Percentiles rank a stretch among this genome's conserved stretches.
Evolutionary conservation across 2,113 vertebrate species (phyloP).

Genomic region (Hepsetus odoe): DNA sequence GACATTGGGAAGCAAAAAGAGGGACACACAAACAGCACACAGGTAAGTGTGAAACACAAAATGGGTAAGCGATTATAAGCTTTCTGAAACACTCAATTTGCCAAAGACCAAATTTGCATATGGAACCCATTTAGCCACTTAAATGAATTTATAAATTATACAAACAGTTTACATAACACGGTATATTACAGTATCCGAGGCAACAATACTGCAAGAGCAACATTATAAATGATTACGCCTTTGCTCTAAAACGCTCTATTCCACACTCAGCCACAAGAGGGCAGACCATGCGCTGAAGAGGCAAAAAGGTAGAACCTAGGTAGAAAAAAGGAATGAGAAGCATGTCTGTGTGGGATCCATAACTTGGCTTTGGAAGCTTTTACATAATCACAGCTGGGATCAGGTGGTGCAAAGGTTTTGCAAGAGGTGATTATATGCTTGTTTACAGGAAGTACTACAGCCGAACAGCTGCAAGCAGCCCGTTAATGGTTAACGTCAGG

Average conservation of each 20-base stretch:
- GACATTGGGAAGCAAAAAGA: conserved; percentile 62
- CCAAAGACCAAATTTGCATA: neutral
- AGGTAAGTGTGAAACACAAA: conserved; percentile 39
- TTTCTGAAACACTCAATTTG: neutral
- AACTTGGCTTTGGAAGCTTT: neutral
- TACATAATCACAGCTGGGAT: conserved; percentile 10
- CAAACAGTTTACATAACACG: too few relatives aligned
- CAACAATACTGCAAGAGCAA: neutral
- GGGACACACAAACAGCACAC: conserved; percentile 41
- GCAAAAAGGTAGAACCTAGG: neutral
- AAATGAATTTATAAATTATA: neutral
- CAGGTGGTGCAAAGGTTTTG: conserved; percentile 22
- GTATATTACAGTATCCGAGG: neutral
- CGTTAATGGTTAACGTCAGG: conserved; percentile 24
- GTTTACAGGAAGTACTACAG: conserved; percentile 35
- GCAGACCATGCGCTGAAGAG: conserved; percentile 7
- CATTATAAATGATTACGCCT: neutral
- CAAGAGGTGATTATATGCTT: neutral
- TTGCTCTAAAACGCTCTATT: neutral
- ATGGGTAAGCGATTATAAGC: neutral
- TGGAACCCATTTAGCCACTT: neutral
- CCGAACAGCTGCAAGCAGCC: neutral
- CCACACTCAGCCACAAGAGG: conserved; percentile 15
- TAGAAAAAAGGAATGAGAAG: conserved; percentile 9
- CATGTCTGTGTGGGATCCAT: conserved; percentile 18